Evolutionary conservation across 2,797 vertebrate genomes (phyloP).

Genomic region (Pampus argenteus): DNA sequence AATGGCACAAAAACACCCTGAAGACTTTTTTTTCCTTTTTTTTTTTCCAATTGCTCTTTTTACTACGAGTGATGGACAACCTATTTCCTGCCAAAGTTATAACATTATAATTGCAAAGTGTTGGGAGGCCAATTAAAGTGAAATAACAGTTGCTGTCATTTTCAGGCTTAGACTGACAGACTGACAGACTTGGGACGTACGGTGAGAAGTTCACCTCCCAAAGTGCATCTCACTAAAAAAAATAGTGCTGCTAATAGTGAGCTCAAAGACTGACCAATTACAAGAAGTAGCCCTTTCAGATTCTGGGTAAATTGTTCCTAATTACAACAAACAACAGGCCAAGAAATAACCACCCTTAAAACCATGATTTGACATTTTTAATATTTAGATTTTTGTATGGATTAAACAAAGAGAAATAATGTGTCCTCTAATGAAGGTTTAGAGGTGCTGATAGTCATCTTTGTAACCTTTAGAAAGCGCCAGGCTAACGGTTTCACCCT

Average conservation of each 20-base stretch:
- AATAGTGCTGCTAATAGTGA: background rate
- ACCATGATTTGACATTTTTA: no score
- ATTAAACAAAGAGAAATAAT: no score
- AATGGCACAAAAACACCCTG: background rate
- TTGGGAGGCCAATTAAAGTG: background rate
- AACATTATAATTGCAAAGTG: background rate
- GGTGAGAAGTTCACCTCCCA: background rate
- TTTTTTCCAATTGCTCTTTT: slow-evolving; percentile 1
- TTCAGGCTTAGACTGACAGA: no score
- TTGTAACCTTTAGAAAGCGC: no score
- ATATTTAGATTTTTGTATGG: no score
- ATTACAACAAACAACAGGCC: background rate
- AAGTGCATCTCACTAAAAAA: background rate
- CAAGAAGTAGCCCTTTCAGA: background rate
- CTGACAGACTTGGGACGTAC: no score
- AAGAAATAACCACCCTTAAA: no score
- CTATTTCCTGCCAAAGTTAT: background rate
- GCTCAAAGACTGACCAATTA: no score
- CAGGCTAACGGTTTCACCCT: no score
- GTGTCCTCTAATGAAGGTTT: no score
- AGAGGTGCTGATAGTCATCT: no score
- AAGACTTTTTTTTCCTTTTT: slow-evolving; percentile 2
- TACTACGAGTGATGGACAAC: background rate
- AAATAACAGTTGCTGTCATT: background rate
- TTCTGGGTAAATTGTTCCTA: slow-evolving; percentile 1